Base-by-base conservation (phyloP, 2,888 invertebrate genomes). In the Nephrotoma flavescens region DNA sequence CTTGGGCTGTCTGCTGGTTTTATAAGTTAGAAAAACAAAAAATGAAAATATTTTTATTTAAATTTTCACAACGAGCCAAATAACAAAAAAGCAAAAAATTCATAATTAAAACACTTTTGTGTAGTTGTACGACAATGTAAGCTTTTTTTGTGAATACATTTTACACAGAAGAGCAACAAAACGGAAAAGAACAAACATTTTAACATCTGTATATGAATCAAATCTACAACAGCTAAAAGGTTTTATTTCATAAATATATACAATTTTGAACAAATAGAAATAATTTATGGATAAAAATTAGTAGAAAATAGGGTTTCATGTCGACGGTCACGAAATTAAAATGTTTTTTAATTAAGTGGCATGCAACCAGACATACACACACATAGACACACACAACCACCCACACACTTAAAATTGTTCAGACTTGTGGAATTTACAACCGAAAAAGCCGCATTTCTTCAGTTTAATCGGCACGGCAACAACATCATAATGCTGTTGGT, bases 401-500 rank as follows among this genome's bases (percentile, higher is more conserved):
- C 31, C 31, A 31, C 31, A 31, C 31, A 31, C 2, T 31, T 31
- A 9, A 31, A 9, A 71, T 11, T 31, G 11, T 31, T 31, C 2
- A 11, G 41, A 31, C 12, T 47, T 86, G 12, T 41, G 12, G n/a
- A 52, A 87, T 87, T 87, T 88, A 87, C 85, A 87, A 87, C 86
- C 86, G 86, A 71, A 83, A 87, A 71, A 86, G 86, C 87, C 87
- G 71, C 47, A 87, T 86, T 71, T 86, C 87, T 87, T 42, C 41
- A 86, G 41, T n/a, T 86, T 19, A 41, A 86, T 41, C 6, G 86
- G 86, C n/a, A 52, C 44, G n/a, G 41, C 86, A 1, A 86, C 41
- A 85, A 88, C 88, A 87, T 88, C 88, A 87, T 87, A 11, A 11
- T 71, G 31, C 9, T 6, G 9, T 4, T 19, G 71, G 11, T 71